Conservation (phyloP, 2,113 vertebrate genomes). For the Pungitius pungitius region DNA sequence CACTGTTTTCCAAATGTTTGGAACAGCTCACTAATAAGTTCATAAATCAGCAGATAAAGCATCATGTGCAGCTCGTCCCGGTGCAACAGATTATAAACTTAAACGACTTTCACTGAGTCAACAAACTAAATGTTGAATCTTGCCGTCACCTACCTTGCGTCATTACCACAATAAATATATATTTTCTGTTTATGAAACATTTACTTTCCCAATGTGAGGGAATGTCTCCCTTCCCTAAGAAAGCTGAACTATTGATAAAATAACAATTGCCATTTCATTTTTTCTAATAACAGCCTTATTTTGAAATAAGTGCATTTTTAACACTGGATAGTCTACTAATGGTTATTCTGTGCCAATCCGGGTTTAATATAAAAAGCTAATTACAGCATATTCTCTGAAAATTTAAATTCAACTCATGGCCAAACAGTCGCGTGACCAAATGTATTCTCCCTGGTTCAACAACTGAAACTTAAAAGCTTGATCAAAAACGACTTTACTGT, state of each 20-base stretch:
- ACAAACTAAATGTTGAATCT: background rate
- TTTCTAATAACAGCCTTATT: background rate
- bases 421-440: background rate
- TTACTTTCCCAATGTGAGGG: no score
- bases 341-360: background rate
- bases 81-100: background rate
- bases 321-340: background rate
- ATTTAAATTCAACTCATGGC: background rate
- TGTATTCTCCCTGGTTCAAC: background rate
- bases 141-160: background rate
- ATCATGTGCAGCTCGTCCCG: background rate
- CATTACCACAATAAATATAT: background rate
- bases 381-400: background rate
- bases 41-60: background rate
- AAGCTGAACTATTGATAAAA: background rate
- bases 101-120: background rate
- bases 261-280: background rate
- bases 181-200: background rate
- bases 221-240: background rate
- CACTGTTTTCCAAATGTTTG: background rate
- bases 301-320: background rate
- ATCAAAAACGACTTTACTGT: background rate
- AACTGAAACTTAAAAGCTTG: background rate
- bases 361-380: slow-evolving; percentile 8
- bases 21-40: background rate